Evolutionary conservation across 2,113 vertebrate species (phyloP).

Genomic region (Thermophis baileyi): DNA sequence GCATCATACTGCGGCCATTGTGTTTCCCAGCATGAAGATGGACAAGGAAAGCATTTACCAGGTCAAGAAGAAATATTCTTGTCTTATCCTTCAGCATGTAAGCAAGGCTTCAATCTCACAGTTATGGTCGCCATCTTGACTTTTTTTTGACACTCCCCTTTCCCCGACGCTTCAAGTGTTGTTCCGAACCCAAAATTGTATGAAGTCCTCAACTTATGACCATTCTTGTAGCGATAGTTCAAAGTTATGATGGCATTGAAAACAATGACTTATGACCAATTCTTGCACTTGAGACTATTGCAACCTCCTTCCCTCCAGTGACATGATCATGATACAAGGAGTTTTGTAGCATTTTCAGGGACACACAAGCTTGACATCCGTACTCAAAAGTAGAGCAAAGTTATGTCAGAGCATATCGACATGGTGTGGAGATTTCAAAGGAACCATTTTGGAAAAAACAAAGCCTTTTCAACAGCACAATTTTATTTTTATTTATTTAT

Average conservation of each 20-base stretch:
- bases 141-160: neutral
- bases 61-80: neutral
- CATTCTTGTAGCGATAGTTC: neutral
- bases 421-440: neutral
- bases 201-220: neutral
- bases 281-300: neutral
- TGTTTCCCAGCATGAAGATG: neutral
- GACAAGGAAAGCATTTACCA: neutral
- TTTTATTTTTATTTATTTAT: too few relatives aligned
- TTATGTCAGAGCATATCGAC: neutral
- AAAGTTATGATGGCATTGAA: neutral
- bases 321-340: neutral
- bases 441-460: neutral
- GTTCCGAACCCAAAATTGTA: neutral
- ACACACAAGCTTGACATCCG: neutral
- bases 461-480: neutral
- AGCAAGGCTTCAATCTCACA: neutral
- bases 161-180: conserved; percentile 1
- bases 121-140: neutral
- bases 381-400: neutral
- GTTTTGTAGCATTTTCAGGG: neutral
- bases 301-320: neutral
- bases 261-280: neutral
- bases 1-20: neutral
- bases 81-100: neutral